These are phyloP conservation scores for Phrynocephalus forsythii DNA, from an alignment of 2,797 vertebrate genomes.

Conservation along the genomic window DNA sequence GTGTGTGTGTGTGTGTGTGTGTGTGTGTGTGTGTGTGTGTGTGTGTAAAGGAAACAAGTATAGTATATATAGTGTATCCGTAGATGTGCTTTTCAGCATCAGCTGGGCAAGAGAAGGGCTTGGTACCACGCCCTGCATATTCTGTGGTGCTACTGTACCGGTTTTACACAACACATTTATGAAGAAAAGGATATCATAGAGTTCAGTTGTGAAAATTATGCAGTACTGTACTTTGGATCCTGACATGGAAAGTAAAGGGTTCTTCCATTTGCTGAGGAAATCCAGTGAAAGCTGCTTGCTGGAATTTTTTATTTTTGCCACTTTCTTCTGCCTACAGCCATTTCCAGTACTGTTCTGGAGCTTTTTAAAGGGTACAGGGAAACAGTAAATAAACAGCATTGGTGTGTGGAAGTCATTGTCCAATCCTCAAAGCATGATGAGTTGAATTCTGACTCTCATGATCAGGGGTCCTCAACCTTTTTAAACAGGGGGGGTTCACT, in stretches of 20 bases:
- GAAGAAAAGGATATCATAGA: not conserved
- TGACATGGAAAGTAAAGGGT: not conserved
- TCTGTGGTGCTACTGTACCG: not conserved
- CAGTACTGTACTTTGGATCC: no score
- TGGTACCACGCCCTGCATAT: not conserved
- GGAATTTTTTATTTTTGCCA: not conserved
- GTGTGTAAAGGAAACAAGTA: no score
- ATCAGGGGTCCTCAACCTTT: no score
- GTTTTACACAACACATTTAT: not conserved
- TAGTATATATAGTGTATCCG: no score
- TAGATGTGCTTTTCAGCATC: no score
- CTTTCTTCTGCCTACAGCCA: not conserved
- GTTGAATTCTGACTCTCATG: not conserved
- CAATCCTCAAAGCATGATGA: not conserved
- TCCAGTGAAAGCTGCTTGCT: not conserved
- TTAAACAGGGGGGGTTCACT: no score
- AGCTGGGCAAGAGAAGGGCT: no score
- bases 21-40: no score
- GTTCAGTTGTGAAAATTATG: not conserved
- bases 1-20: no score
- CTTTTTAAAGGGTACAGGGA: not conserved
- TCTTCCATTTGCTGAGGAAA: not conserved
- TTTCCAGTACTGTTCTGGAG: not conserved
- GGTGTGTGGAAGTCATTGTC: not conserved
- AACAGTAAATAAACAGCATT: not conserved